Evolutionary conservation across 2,888 invertebrate species (phyloP), one percentile per base, ranked within the genome.

Genomic region (Liodrosophila aerea): DNA sequence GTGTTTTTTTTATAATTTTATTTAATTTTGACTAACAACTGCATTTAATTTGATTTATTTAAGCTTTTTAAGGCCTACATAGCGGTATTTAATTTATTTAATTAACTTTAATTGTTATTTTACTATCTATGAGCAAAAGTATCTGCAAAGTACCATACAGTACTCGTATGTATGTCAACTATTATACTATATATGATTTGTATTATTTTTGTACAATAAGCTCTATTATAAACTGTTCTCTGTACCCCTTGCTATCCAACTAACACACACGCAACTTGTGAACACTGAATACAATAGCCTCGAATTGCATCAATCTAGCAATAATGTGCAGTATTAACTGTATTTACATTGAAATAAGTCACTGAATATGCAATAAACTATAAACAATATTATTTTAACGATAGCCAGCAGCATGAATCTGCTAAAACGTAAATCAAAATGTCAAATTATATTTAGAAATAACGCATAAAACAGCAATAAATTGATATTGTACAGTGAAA

Each of bases 71-170:
- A 73, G 76, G 51, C 56, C 80, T 73, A 66, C 36, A 53, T 83
- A 77, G 77, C 53, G 64, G 71, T 78, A 78, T 76, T 84, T 78
- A 67, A 78, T 78, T 78, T 78, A 78, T 78, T 78, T 73, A 62
- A 70, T 69, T 84, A 82, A 77, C 64, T 66, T 78, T 69, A 77
- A 75, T 83, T 78, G 81, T 78, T 78, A 67, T 71, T 56, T 61
- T 57, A 54, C 64, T 70, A 80, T 73, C 66, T 66, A 47, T 53
- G 59, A 60, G 51, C 39, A 50, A 43, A 60, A 57, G 34, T 58
- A 64, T 66, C 27, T 54, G 54, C 44, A 41, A 56, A n/a, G n/a
- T n/a, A n/a, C n/a, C n/a, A n/a, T n/a, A n/a, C n/a, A n/a, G n/a
- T n/a, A n/a, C n/a, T n/a, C n/a, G n/a, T 37, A 46, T 61, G 43